These are phyloP conservation scores for Leptopilina myrica DNA, from an alignment of 2,888 invertebrate species.

Conservation along the genomic window DNA sequence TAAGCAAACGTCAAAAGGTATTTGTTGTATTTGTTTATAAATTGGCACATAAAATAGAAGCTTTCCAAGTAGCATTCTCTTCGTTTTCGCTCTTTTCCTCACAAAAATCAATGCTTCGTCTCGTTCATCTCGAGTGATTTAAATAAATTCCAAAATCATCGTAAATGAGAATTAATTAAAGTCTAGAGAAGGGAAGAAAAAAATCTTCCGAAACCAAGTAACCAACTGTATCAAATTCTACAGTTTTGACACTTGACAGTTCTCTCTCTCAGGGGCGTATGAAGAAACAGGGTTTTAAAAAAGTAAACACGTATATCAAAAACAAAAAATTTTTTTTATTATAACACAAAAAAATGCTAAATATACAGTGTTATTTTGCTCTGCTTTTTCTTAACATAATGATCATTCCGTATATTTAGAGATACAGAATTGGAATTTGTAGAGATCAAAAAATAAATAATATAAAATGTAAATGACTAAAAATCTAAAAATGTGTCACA, in stretches of 20 bases:
- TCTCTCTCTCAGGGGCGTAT: too few species aligned
- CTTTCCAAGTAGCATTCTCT: constrained; percentile 1
- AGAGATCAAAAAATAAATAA: too few species aligned
- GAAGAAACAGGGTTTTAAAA: too few species aligned
- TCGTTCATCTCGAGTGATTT: constrained; percentile 1
- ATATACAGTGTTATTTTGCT: too few species aligned
- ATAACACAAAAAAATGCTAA: too few species aligned
- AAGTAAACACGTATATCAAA: too few species aligned
- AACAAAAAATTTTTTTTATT: too few species aligned
- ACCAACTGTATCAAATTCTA: not conserved
- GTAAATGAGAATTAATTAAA: not conserved
- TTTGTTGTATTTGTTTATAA: not conserved
- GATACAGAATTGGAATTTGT: too few species aligned
- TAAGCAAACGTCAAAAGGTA: not conserved
- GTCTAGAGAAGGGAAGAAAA: not conserved
- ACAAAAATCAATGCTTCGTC: not conserved
- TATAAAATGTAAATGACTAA: not conserved
- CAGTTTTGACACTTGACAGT: not conserved
- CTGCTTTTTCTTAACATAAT: too few species aligned
- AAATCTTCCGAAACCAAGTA: not conserved
- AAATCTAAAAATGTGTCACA: not conserved
- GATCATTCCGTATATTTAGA: too few species aligned
- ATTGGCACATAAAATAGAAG: not conserved
- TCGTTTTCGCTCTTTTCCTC: not conserved
- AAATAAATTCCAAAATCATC: not conserved